Conservation (phyloP, 2,888 invertebrate species). For the Agapetus fuscipes region DNA sequence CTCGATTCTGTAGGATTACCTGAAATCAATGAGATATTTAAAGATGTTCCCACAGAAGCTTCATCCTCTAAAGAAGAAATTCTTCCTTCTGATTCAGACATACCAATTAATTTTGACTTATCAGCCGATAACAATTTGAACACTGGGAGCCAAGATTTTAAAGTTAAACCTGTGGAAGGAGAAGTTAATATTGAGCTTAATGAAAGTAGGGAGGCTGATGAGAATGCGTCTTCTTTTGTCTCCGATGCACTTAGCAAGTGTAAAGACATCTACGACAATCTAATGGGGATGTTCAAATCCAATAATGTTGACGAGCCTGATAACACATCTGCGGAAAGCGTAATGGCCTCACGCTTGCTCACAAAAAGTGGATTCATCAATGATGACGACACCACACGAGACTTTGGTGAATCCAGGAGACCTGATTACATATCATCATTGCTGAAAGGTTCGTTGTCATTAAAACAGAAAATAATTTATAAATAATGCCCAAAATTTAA, state of each 20-base stretch:
- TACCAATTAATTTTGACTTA: no score
- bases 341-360: no score
- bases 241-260: not conserved
- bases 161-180: not conserved
- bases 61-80: constrained; percentile 4
- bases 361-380: no score
- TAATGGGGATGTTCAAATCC: not conserved
- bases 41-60: not conserved
- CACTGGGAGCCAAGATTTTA: not conserved
- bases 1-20: no score
- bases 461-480: not conserved
- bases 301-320: not conserved
- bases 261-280: not conserved
- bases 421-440: not conserved
- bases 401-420: not conserved
- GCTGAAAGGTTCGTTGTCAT: not conserved
- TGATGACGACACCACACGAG: not conserved
- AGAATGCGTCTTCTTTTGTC: not conserved
- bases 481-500: no score
- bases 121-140: no score
- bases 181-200: not conserved
- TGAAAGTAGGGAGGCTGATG: not conserved
- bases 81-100: no score
- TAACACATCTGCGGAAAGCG: not conserved
- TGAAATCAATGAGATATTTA: not conserved